Base-by-base conservation (phyloP, 2,888 invertebrate genomes). In the Tanypteryx hageni region DNA sequence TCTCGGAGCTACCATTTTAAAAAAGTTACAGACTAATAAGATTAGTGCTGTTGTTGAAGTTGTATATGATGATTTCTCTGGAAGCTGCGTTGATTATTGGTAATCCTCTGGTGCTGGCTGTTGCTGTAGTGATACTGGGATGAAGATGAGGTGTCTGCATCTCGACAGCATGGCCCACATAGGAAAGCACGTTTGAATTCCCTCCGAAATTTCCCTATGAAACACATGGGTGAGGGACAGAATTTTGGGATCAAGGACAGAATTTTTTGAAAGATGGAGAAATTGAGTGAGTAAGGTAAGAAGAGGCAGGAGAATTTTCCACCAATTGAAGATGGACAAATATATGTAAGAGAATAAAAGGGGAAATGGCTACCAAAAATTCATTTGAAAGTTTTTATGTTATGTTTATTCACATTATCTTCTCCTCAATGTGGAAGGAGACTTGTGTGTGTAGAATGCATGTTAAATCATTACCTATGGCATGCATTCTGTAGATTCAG, bases 191-290 rank as follows among this genome's bases (percentile, higher is more conserved):
- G 96, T 93, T 96, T 96, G 94, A 97, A 97, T 94, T 97, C 97
- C 93, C 96, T 96, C 13, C 97, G 96, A 94, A 97, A 97, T 95
- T 97, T 97, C 93, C 97, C 97, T 97, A 96, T 13, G 96, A 96
- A 95, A 95, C 95, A 93, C 92, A 93, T 92, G 93, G 92, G 93
- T 92, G 93, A 93, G 27, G 92, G 8, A 83, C 81, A 58, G 57
- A 57, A 92, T 91, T 92, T 86, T 68, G 89, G 92, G 92, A 64
- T 89, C 85, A 91, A 92, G 92, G 89, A 81, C 92, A 86, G 92
- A 84, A 92, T 93, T 93, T 93, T 93, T 93, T 92, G 93, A 27
- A 31, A 61, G 61, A 13, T 82, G 31, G 8, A 44, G 22, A 56
- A 57, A 57, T 18, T n/a, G 83, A 57, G 10, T n/a, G 64, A 89